Conservation (phyloP, 2,888 invertebrate genomes). For the Osmoderma eremita region DNA sequence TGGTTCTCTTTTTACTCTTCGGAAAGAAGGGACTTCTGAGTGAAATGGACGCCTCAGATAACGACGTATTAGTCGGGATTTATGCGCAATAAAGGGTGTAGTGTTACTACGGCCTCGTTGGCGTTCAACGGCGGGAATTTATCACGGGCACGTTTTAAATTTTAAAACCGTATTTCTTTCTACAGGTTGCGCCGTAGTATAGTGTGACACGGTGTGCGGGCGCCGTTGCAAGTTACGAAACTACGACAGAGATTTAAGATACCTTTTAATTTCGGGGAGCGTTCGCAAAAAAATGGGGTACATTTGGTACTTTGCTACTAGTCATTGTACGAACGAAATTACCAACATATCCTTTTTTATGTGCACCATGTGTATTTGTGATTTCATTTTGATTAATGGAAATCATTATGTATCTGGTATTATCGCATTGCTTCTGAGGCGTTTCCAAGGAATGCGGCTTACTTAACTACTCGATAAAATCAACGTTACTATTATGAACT, state of each 20-base stretch:
- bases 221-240: slow-evolving; percentile 7
- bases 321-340: too few relatives aligned
- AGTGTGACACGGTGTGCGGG: neutral
- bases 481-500: too few relatives aligned
- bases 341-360: too few relatives aligned
- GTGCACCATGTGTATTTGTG: too few relatives aligned
- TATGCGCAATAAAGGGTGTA: slow-evolving; percentile 40
- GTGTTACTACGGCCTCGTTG: slow-evolving; percentile 21
- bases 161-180: slow-evolving; percentile 28
- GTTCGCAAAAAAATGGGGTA: neutral
- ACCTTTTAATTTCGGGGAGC: neutral
- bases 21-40: slow-evolving; percentile 29
- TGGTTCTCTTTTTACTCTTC: slow-evolving; percentile 1
- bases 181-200: too few relatives aligned
- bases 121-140: slow-evolving; percentile 20
- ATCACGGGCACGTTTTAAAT: slow-evolving; percentile 24
- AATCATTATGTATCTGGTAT: too few relatives aligned
- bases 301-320: too few relatives aligned
- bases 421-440: too few relatives aligned
- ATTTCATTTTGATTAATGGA: too few relatives aligned
- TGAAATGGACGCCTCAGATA: slow-evolving; percentile 37
- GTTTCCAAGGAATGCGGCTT: too few relatives aligned
- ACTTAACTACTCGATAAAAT: too few relatives aligned
- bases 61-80: slow-evolving; percentile 39
- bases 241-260: neutral